Percentiles rank a stretch among this genome's conserved stretches.
These are phyloP conservation scores for Sander lucioperca DNA, from an alignment of 2,113 vertebrate genomes.

Conservation along the genomic window DNA sequence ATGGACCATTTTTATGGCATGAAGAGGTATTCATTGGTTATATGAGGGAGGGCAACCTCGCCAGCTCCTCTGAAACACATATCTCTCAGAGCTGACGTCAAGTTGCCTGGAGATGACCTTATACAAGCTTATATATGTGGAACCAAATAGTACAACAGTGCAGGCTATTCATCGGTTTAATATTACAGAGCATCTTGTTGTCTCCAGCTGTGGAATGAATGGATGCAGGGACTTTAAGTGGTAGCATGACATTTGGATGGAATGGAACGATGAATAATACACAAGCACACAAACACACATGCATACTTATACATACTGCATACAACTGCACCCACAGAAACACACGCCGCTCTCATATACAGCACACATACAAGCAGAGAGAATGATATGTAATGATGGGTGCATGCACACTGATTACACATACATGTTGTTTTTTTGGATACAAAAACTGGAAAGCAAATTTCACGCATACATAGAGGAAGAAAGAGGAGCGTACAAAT, in stretches of 20 bases:
- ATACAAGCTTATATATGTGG: constrained; percentile 1
- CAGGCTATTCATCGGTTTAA: constrained; percentile 23
- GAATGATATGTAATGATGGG: constrained; percentile 14
- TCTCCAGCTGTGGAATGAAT: constrained; percentile 44
- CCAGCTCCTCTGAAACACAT: constrained; percentile 7
- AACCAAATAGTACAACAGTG: constrained; percentile 17
- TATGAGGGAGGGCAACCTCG: neutral
- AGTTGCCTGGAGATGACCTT: constrained; percentile 12
- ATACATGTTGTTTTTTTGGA: constrained; percentile 10
- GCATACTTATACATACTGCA: neutral
- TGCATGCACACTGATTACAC: neutral
- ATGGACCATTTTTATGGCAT: too few relatives aligned
- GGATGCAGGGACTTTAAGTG: constrained; percentile 29
- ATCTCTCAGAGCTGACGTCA: constrained; percentile 23
- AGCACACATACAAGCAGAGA: neutral
- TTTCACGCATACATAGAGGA: constrained; percentile 6
- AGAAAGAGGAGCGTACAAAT: constrained; percentile 30
- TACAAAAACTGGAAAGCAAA: neutral
- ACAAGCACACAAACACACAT: neutral
- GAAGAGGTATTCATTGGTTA: neutral
- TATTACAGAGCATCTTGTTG: constrained; percentile 28
- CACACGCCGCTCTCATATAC: neutral
- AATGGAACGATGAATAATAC: constrained; percentile 45
- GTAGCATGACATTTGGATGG: constrained; percentile 32
- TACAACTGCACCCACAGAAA: neutral